Conservation (phyloP, 2,888 invertebrate species). For the Ganaspis brasiliensis region DNA sequence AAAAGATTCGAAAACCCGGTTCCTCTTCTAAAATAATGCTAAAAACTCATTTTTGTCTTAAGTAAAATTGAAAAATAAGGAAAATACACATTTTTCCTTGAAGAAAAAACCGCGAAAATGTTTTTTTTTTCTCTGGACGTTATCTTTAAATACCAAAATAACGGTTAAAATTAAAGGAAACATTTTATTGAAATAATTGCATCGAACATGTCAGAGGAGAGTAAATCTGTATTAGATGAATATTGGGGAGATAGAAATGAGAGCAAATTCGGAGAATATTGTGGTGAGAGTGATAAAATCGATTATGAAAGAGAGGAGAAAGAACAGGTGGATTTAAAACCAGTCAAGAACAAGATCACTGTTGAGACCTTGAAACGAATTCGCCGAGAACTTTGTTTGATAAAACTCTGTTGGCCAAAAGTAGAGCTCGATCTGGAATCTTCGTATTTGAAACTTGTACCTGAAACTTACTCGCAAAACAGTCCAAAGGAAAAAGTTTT, state of each 20-base stretch:
- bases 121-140: too few relatives aligned
- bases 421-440: conserved; percentile 78
- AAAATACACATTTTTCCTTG: too few relatives aligned
- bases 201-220: conserved; percentile 17
- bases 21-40: too few relatives aligned
- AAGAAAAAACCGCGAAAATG: too few relatives aligned
- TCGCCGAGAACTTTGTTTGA: conserved; percentile 84
- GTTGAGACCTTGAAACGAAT: conserved; percentile 83
- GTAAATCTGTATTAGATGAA: not conserved
- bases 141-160: too few relatives aligned
- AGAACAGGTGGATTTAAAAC: conserved; percentile 34
- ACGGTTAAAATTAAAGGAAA: too few relatives aligned
- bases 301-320: not conserved
- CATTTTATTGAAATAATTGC: not conserved
- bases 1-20: too few relatives aligned
- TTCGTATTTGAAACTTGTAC: conserved; percentile 83
- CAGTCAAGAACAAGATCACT: conserved; percentile 81
- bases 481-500: conserved; percentile 87
- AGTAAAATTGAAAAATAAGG: too few relatives aligned
- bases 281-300: conserved; percentile 62
- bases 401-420: conserved; percentile 86
- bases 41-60: too few relatives aligned
- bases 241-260: conserved; percentile 43
- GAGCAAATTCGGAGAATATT: conserved; percentile 34
- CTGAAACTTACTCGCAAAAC: conserved; percentile 85